phyloP scores from a whole-genome alignment of 1,140 invertebrate species.

The Arion vulgaris region DNA sequence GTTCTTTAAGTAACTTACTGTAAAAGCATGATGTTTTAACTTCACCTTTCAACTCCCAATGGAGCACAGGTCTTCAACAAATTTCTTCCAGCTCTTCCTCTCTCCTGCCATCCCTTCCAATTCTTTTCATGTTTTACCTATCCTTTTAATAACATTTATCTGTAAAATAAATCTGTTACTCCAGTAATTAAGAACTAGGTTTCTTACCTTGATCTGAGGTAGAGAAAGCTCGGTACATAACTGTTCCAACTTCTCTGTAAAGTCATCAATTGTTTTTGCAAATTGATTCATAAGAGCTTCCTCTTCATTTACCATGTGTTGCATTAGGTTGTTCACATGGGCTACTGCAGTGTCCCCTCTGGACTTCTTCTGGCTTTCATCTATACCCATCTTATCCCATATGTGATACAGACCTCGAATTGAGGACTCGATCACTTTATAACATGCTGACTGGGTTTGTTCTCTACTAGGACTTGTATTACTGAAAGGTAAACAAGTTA shows the following conservation, averaged over 20 bases:
- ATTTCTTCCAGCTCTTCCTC: too few species aligned
- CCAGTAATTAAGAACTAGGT: neutral
- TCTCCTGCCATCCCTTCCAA: too few species aligned
- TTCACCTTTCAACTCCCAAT: too few species aligned
- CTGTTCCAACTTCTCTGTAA: conserved; percentile 20
- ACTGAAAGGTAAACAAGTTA: conserved; percentile 17
- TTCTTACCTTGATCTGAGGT: conserved; percentile 16
- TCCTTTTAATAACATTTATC: too few species aligned
- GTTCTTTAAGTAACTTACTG: too few species aligned
- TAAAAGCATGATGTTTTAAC: too few species aligned
- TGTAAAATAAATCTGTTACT: neutral
- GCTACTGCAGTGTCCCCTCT: conserved; percentile 11
- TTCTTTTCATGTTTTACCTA: too few species aligned
- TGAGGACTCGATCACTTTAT: conserved; percentile 17
- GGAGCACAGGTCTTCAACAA: too few species aligned
- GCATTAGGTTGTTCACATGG: conserved; percentile 29
- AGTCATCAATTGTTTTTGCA: conserved; percentile 21
- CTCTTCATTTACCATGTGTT: conserved; percentile 36
- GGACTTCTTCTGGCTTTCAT: conserved; percentile 29
- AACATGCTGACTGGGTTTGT: conserved; percentile 15
- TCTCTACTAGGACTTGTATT: neutral
- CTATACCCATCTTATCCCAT: conserved; percentile 37
- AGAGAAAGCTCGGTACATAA: conserved; percentile 30
- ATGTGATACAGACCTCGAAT: conserved; percentile 5
- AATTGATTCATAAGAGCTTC: conserved; percentile 20